Evolutionary conservation across 1,140 invertebrate species (phyloP).

Genomic region (Achatina immaculata): DNA sequence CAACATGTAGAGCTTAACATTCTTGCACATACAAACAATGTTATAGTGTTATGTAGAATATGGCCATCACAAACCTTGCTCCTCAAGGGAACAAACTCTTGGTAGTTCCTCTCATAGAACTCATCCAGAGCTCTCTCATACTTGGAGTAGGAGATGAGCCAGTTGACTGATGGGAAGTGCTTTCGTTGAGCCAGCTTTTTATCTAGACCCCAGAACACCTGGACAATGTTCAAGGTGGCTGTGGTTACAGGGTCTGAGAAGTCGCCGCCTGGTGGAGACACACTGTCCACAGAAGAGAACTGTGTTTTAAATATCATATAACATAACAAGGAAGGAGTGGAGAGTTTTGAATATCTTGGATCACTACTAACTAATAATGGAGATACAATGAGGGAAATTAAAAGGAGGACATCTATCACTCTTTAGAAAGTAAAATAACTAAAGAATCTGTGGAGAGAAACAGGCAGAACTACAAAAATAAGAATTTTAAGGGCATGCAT

Average conservation of each 20-base stretch:
- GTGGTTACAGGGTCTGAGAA: conserved; percentile 99
- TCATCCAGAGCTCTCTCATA: conserved; percentile 98
- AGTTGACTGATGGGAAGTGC: conserved; percentile 99
- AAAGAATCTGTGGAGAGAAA: too few species aligned
- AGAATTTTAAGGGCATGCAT: too few species aligned
- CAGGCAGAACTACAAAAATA: too few species aligned
- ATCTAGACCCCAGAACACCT: conserved; percentile 99
- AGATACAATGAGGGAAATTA: too few species aligned
- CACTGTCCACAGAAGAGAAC: conserved; percentile 72
- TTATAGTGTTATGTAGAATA: too few species aligned
- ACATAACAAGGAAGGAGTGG: too few species aligned
- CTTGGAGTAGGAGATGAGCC: conserved; percentile 99
- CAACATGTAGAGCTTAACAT: too few species aligned
- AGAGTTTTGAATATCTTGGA: too few species aligned
- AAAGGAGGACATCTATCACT: too few species aligned
- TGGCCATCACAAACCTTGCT: conserved; percentile 74
- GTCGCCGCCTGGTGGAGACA: conserved; percentile 99
- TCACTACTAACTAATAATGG: too few species aligned
- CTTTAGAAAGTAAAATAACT: too few species aligned
- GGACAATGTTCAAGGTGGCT: conserved; percentile 98
- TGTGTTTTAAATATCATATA: conserved; percentile 11
- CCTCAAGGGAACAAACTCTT: conserved; percentile 93
- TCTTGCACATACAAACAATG: too few species aligned
- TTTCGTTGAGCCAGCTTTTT: conserved; percentile 99
- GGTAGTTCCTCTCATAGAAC: conserved; percentile 98